Evolutionary conservation across 2,888 invertebrate species (phyloP).

Genomic region (Campoletis raptor): DNA sequence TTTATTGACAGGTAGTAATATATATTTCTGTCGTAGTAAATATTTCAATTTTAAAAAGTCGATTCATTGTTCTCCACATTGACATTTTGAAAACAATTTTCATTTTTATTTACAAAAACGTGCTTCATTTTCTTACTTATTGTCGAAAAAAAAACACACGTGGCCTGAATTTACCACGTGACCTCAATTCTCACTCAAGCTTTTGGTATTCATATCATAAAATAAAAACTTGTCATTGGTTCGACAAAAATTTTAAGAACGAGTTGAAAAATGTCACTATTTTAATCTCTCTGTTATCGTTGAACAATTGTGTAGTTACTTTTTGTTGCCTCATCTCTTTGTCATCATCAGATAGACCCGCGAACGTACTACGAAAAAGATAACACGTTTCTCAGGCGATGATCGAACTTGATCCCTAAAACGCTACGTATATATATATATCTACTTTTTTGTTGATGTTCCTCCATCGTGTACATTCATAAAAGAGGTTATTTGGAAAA

Average conservation of each 20-base stretch:
- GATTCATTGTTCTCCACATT: background rate
- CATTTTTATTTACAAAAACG: background rate
- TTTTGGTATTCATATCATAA: background rate
- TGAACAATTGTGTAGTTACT: background rate
- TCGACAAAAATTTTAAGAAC: slow-evolving; percentile 19
- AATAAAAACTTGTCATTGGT: background rate
- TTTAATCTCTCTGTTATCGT: slow-evolving; percentile 25
- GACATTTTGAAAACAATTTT: background rate
- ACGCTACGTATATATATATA: background rate
- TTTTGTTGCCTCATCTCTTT: slow-evolving; percentile 6
- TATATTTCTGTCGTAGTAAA: background rate
- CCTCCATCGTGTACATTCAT: background rate
- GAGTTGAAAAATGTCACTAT: background rate
- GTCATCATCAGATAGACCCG: background rate
- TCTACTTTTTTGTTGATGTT: no score
- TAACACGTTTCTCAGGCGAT: background rate
- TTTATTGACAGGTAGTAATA: background rate
- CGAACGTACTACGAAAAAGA: slow-evolving; percentile 1
- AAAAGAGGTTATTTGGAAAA: background rate
- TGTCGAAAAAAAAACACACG: background rate
- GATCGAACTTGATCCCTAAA: background rate
- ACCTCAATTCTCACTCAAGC: background rate
- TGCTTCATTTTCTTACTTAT: background rate
- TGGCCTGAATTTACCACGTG: background rate
- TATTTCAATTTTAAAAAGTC: background rate